Evolutionary conservation across 2,797 vertebrate genomes (phyloP).

Genomic region (Tadarida brasiliensis): DNA sequence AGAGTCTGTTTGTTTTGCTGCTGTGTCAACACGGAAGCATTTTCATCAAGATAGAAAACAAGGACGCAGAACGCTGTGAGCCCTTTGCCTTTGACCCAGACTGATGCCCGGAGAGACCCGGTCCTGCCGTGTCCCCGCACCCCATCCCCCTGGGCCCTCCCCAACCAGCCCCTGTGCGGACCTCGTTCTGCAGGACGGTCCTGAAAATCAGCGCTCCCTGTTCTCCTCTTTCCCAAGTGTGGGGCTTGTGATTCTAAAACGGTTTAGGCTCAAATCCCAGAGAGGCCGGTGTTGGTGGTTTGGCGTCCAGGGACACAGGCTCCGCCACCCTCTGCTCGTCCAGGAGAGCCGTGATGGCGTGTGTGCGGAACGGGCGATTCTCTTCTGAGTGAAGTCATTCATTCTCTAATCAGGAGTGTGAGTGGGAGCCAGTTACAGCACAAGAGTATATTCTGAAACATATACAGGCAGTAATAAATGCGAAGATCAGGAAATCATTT

Average conservation of each 20-base stretch:
- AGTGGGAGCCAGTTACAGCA: conserved; percentile 65
- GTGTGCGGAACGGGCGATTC: conserved; percentile 61
- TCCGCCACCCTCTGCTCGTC: conserved; percentile 15
- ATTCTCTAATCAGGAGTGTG: conserved; percentile 75
- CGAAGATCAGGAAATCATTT: neutral
- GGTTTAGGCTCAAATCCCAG: too few relatives aligned
- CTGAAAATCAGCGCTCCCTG: neutral
- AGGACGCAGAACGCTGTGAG: neutral
- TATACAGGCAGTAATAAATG: too few relatives aligned
- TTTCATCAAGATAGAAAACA: neutral
- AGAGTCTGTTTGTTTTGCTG: neutral
- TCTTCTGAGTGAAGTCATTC: conserved; percentile 76
- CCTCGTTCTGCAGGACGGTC: fast-evolving
- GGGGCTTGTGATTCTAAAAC: neutral
- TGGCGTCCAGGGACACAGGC: neutral
- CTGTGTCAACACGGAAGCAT: neutral
- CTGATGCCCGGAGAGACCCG: neutral
- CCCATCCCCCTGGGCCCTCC: fast-evolving
- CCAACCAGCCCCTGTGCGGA: neutral
- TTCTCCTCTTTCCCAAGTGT: neutral
- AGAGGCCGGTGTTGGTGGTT: neutral
- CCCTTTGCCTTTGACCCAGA: neutral
- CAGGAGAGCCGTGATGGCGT: neutral
- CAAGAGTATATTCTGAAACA: conserved; percentile 1
- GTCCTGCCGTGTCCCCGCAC: fast-evolving